Conservation (phyloP, 2,888 invertebrate genomes). For the Apamea sordens region DNA sequence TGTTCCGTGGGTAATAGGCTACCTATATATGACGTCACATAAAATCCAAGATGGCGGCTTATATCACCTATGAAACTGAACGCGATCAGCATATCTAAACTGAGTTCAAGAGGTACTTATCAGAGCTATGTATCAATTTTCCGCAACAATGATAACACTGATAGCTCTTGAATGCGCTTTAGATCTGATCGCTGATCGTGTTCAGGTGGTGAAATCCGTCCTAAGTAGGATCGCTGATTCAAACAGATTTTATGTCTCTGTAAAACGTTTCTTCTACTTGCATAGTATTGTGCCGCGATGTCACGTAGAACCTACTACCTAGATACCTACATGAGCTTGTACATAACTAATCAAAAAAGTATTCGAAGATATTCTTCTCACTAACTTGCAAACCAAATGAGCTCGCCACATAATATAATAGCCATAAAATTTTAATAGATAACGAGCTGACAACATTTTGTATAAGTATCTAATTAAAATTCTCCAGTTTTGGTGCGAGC, state of each 20-base stretch:
- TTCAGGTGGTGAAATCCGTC: not conserved
- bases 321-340: not conserved
- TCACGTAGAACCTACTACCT: not conserved
- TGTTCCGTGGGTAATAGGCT: not conserved
- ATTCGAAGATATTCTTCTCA: not conserved
- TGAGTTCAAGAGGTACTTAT: not conserved
- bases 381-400: constrained; percentile 2
- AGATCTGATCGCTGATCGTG: not conserved
- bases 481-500: constrained; percentile 40
- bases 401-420: not conserved
- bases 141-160: no score
- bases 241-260: not conserved
- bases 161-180: not conserved
- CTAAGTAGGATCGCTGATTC: not conserved
- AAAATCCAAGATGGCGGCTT: not conserved
- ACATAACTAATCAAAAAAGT: not conserved
- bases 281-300: not conserved
- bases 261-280: not conserved
- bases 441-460: constrained; percentile 29
- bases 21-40: not conserved
- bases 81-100: not conserved
- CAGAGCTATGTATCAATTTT: not conserved
- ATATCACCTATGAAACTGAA: not conserved
- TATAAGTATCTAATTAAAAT: constrained; percentile 53
- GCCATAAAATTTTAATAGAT: constrained; percentile 6